Percentiles rank a stretch among this genome's conserved stretches.
These are phyloP conservation scores for Phocides pigmalion DNA, from an alignment of 1,140 invertebrate species.

Conservation along the genomic window DNA sequence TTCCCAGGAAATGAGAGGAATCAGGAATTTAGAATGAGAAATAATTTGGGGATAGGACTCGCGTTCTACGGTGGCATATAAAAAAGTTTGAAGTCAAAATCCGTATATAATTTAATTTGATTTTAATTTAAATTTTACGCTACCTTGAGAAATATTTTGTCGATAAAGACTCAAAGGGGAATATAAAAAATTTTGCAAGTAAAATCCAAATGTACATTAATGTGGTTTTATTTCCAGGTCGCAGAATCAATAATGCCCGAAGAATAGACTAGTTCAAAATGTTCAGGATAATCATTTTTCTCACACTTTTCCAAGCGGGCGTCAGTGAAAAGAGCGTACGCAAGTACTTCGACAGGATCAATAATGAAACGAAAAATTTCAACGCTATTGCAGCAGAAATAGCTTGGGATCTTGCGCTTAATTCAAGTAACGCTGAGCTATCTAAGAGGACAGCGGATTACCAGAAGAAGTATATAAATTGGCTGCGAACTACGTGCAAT, in stretches of 20 bases:
- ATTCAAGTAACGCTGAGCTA: slow-evolving; percentile 40
- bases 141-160: too few relatives aligned
- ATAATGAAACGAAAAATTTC: slow-evolving; percentile 33
- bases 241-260: background rate
- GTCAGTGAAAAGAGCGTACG: slow-evolving; percentile 7
- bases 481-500: slow-evolving; percentile 50
- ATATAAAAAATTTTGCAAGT: too few relatives aligned
- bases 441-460: slow-evolving; percentile 36
- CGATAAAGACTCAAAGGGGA: too few relatives aligned
- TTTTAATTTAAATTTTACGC: too few relatives aligned
- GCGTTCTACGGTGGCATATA: too few relatives aligned
- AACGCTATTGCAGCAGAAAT: background rate
- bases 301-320: background rate
- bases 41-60: too few relatives aligned
- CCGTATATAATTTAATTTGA: too few relatives aligned
- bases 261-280: background rate
- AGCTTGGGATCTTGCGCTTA: background rate
- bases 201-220: too few relatives aligned
- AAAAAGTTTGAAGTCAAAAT: too few relatives aligned
- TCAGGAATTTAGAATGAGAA: too few relatives aligned
- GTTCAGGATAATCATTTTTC: background rate
- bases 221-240: background rate
- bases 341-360: slow-evolving; percentile 42
- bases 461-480: slow-evolving; percentile 44
- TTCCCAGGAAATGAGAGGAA: too few relatives aligned